These are phyloP conservation scores for Octodon degus DNA, from an alignment of 2,113 vertebrate genomes.

Conservation along the genomic window DNA sequence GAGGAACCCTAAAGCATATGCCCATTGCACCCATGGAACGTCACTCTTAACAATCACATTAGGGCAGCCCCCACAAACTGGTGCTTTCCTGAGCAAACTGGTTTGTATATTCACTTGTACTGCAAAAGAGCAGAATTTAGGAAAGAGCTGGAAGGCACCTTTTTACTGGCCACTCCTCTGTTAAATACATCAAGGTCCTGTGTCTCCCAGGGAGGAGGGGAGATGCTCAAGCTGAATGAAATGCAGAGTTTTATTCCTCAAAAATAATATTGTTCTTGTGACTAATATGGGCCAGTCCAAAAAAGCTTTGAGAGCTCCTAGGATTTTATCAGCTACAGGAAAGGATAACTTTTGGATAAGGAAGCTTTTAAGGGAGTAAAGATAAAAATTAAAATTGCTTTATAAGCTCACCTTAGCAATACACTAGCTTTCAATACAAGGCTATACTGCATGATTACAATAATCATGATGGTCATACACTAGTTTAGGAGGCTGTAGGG, in stretches of 20 bases:
- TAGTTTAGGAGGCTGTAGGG: background rate
- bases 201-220: background rate
- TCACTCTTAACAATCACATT: background rate
- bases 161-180: rapidly evolving
- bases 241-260: background rate
- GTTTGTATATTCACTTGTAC: background rate
- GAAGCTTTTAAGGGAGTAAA: rapidly evolving
- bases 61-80: background rate
- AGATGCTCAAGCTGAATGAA: background rate
- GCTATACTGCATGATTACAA: rapidly evolving
- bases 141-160: background rate
- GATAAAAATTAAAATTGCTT: background rate
- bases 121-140: no score
- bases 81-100: background rate
- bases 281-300: background rate
- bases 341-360: background rate
- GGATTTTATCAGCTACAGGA: background rate
- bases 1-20: no score
- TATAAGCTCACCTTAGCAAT: background rate
- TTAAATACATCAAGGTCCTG: rapidly evolving
- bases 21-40: background rate
- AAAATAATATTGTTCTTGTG: background rate
- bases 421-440: background rate
- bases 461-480: background rate
- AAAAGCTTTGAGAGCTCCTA: background rate